These are phyloP conservation scores for Hydrotaea diabolus DNA, from an alignment of 2,888 invertebrate species.

Conservation along the genomic window DNA sequence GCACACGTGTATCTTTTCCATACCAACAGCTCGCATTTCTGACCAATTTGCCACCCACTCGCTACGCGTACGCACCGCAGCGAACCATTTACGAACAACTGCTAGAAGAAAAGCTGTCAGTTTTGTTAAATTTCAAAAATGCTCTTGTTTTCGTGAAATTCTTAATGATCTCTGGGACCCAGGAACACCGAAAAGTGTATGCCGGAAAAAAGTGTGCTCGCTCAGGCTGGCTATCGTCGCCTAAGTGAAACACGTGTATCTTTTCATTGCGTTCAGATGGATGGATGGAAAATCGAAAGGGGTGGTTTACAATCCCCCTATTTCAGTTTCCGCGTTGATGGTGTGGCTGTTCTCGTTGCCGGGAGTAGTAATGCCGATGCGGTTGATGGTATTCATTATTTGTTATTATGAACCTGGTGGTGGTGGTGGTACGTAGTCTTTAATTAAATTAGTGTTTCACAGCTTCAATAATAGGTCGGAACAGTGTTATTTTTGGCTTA, in stretches of 20 bases:
- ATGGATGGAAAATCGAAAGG: slow-evolving; percentile 19
- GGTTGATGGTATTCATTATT: slow-evolving; percentile 39
- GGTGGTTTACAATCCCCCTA: slow-evolving; percentile 28
- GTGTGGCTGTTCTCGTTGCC: neutral
- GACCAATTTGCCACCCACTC: slow-evolving; percentile 59
- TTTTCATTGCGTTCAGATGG: slow-evolving; percentile 17
- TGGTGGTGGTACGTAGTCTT: slow-evolving; percentile 47
- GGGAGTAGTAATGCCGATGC: slow-evolving; percentile 13
- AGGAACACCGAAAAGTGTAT: slow-evolving; percentile 28
- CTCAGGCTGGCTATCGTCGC: neutral
- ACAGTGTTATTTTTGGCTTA: slow-evolving; percentile 65
- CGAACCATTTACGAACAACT: neutral
- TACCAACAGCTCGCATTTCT: slow-evolving; percentile 22
- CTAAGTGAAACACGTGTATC: slow-evolving; percentile 58
- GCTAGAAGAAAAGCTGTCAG: slow-evolving; percentile 48
- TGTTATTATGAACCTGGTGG: slow-evolving; percentile 52
- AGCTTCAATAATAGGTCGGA: slow-evolving; percentile 43
- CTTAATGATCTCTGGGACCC: slow-evolving; percentile 29
- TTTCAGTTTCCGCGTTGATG: neutral
- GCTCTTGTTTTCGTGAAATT: slow-evolving; percentile 31
- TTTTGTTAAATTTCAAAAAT: slow-evolving; percentile 56
- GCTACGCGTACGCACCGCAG: slow-evolving; percentile 8
- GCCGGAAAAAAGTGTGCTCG: neutral
- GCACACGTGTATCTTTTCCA: slow-evolving; percentile 57
- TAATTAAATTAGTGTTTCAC: slow-evolving; percentile 65